Evolutionary conservation across 2,113 vertebrate species (phyloP), one percentile per base, ranked within the genome.

Genomic region (Gambusia holbrooki): DNA sequence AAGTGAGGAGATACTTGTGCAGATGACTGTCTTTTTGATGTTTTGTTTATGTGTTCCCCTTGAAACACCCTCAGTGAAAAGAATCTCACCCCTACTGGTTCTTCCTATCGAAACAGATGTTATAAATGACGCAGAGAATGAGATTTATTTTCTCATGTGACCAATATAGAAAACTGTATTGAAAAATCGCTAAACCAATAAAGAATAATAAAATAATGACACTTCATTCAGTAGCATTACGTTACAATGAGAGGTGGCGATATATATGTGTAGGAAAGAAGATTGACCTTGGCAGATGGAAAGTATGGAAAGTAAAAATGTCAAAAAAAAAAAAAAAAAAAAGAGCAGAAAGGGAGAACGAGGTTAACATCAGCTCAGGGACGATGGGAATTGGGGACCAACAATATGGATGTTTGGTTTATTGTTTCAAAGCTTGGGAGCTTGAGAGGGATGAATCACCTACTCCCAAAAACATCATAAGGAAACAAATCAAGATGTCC

Each of bases 381-480:
- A 83, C 27, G 54, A 62, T 67, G 77, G 82, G 81, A 85, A 62
- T 81, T 61, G 27, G 73, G 69, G 81, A 77, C 27, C 72, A 51
- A 51, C 58, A 66, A 45, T 19, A 3, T 32, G 62, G 25, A 35
- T 51, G 30, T 70, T 73, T 15, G 27, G 60, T 37, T 79, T 87
- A 79, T 84, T 80, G 73, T 87, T 87, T 69, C 62, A 88, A 77
- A 85, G 73, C 79, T 73, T 72, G 19, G 5, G 8, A 79, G 67
- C 27, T 68, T 74, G 73, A 69, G 58, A 51, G 40, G n/a, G 35
- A 42, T 60, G 27, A 48, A 65, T 51, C 58, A 78, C 48, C 3
- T 32, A 10, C 13, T 22, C 27, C 64, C n/a, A 30, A 69, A 83
- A 78, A 79, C 66, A 80, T 70, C 61, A 67, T 74, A 71, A 61